These are phyloP conservation scores for Thera obeliscata DNA, from an alignment of 2,888 invertebrate genomes.

Conservation along the genomic window DNA sequence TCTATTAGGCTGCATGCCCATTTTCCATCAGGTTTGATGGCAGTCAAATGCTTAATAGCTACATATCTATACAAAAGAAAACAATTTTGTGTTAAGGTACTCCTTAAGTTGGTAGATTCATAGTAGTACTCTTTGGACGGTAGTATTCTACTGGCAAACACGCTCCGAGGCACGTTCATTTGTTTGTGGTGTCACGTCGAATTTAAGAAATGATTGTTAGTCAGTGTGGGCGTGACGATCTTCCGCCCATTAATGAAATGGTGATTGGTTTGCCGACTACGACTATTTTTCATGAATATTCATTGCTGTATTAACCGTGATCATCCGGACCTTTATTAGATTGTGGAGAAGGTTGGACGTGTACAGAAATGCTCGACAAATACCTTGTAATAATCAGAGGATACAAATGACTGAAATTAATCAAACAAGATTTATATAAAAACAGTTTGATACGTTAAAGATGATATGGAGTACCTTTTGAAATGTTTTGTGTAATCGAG, in stretches of 20 bases:
- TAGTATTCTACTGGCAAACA: not conserved
- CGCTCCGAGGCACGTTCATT: conserved; percentile 37
- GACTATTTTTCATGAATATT: conserved; percentile 45
- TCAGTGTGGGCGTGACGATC: conserved; percentile 39
- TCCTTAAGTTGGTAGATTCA: too few relatives aligned
- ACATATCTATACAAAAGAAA: not conserved
- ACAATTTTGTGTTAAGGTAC: too few relatives aligned
- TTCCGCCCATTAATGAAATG: conserved; percentile 40
- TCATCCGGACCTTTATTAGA: conserved; percentile 38
- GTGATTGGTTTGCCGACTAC: conserved; percentile 40
- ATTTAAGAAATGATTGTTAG: conserved; percentile 30
- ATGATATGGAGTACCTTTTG: too few relatives aligned
- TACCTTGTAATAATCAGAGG: not conserved
- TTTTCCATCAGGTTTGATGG: too few relatives aligned
- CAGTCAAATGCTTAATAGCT: too few relatives aligned
- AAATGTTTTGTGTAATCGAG: too few relatives aligned
- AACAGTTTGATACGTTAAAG: too few relatives aligned
- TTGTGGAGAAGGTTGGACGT: conserved; percentile 27
- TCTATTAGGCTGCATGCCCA: too few relatives aligned
- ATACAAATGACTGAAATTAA: not conserved
- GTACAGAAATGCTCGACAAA: conserved; percentile 1
- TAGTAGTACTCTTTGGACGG: too few relatives aligned
- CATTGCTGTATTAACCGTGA: conserved; percentile 39
- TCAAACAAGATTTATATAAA: too few relatives aligned
- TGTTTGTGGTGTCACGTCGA: conserved; percentile 50